These are phyloP conservation scores for Spea bombifrons DNA, from an alignment of 2,113 vertebrate species.

Conservation along the genomic window DNA sequence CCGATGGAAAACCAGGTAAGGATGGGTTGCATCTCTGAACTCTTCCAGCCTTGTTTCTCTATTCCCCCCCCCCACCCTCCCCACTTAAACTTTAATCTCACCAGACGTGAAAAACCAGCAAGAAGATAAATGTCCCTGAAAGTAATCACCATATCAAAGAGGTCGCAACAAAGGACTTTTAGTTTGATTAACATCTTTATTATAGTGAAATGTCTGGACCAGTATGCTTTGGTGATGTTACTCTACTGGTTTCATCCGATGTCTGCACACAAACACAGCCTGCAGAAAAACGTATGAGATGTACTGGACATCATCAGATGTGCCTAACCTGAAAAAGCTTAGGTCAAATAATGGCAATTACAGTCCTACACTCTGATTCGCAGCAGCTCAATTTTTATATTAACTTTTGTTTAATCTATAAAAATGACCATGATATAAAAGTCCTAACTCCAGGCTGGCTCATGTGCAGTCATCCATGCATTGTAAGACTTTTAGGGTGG, in stretches of 20 bases:
- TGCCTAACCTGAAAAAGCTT: too few species aligned
- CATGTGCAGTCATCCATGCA: too few species aligned
- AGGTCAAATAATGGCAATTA: too few species aligned
- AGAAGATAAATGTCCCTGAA: conserved; percentile 34
- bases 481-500: too few species aligned
- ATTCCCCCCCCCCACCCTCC: not conserved
- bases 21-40: not conserved
- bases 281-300: not conserved
- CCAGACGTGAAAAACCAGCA: conserved; percentile 28
- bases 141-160: conserved; percentile 42
- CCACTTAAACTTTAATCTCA: not conserved
- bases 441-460: too few species aligned
- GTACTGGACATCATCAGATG: too few species aligned
- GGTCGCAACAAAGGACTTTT: conserved; percentile 22
- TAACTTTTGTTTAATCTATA: too few species aligned
- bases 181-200: conserved; percentile 41
- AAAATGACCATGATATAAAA: too few species aligned
- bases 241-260: not conserved
- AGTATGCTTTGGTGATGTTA: conserved; percentile 21
- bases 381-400: too few species aligned
- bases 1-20: conserved; percentile 38
- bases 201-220: conserved; percentile 30
- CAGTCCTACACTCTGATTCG: too few species aligned
- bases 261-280: not conserved
- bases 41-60: not conserved